Evolutionary conservation across 2,888 invertebrate species (phyloP).

Genomic region (Drosophila bunnanda): DNA sequence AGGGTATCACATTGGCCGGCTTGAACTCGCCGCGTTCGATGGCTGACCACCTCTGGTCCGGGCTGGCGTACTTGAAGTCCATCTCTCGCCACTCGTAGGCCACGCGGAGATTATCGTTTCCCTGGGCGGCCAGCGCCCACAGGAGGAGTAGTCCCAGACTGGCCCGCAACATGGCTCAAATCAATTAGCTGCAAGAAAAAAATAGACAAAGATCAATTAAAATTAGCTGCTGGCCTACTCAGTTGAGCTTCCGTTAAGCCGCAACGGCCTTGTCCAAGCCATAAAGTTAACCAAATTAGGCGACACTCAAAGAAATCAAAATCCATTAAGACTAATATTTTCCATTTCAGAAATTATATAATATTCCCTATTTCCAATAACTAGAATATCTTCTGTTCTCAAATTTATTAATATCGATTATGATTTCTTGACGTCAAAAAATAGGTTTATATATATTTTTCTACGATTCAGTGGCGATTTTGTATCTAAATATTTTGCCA

Average conservation of each 20-base stretch:
- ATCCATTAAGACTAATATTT: no score
- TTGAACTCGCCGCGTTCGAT: constrained; percentile 87
- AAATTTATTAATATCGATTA: background rate
- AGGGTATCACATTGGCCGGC: constrained; percentile 90
- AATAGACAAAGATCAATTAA: constrained; percentile 27
- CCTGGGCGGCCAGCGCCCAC: constrained; percentile 48
- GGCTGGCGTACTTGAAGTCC: constrained; percentile 88
- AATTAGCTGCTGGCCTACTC: constrained; percentile 19
- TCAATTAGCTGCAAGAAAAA: constrained; percentile 22
- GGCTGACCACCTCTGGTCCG: constrained; percentile 87
- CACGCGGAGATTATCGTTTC: constrained; percentile 89
- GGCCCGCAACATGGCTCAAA: constrained; percentile 28
- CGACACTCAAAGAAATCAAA: constrained; percentile 4
- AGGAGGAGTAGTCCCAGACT: constrained; percentile 49
- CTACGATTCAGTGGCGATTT: background rate
- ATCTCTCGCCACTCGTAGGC: constrained; percentile 90
- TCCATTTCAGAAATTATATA: background rate
- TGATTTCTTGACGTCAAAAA: background rate
- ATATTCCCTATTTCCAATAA: background rate
- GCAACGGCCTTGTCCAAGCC: constrained; percentile 52
- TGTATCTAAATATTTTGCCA: background rate
- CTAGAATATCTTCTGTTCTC: background rate
- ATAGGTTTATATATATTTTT: background rate
- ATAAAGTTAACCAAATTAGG: constrained; percentile 37
- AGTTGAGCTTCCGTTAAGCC: constrained; percentile 51